Base-by-base conservation (phyloP, 2,888 invertebrate genomes). In the Chaitophorus viminalis region DNA sequence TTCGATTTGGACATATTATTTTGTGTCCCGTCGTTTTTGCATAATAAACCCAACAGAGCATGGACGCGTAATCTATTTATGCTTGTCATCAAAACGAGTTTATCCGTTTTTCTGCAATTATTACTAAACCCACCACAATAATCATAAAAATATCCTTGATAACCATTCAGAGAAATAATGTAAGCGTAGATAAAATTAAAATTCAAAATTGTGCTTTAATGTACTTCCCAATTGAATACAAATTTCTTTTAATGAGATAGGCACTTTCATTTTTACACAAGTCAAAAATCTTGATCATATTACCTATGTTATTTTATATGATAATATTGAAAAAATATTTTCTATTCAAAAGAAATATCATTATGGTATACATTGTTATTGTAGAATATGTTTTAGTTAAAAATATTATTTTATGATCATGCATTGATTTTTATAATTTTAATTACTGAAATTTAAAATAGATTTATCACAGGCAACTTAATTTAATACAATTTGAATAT, bases 21-120 rank as follows among this genome's bases (percentile, higher is more conserved):
- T 54, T 81, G 79, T n/a, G 60, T 60, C 86, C 86, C 79, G 60
- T 87, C 74, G 86, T 54, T 87, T 79, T 87, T 79, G 72, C 79
- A 87, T 87, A 87, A 86, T 87, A 87, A 79, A 87, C 72, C 31
- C 86, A 87, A 87, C 86, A n/a, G 86, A 60, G 86, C 86, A 39
- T 87, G 60, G 72, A 79, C 79, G 60, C 79, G 68, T 83, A 88
- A 88, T 88, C 52, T 83, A 83, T 83, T 88, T 83, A 88, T 46
- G 68, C 29, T 88, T 39, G 83, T 76, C 88, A 83, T 77, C 76
- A 68, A 21, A 82, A 88, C 6, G 52, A 78, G 33, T 82, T 83
- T 77, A 76, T 54, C 65, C 83, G 54, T 88, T 83, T 82, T 86
- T 74, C 29, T 70, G 39, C 72, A 74, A 87, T 79, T 46, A 46